These are phyloP conservation scores for Coreius guichenoti DNA, from an alignment of 2,797 vertebrate species.

Conservation along the genomic window DNA sequence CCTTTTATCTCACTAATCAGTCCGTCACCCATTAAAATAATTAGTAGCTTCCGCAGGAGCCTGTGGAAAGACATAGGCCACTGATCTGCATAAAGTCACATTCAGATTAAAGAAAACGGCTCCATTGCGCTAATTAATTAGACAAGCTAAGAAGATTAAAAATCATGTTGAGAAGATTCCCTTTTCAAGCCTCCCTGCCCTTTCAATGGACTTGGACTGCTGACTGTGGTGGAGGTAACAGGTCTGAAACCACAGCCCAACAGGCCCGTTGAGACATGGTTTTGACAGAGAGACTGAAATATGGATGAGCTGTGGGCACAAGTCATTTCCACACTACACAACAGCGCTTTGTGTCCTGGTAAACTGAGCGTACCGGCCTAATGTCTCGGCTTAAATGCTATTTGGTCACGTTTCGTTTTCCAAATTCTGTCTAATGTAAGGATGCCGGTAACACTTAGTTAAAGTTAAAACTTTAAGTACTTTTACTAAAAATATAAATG, in stretches of 20 bases:
- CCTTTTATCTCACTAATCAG: conserved; percentile 54
- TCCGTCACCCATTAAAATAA: conserved; percentile 48
- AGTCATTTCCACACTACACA: conserved; percentile 31
- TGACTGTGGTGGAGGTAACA: conserved; percentile 24
- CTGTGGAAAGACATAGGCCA: conserved; percentile 21
- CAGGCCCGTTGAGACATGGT: not conserved
- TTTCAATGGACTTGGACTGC: conserved; percentile 32
- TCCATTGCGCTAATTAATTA: conserved; percentile 55
- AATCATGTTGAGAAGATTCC: conserved; percentile 35
- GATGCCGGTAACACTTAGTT: not conserved
- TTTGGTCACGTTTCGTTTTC: not conserved
- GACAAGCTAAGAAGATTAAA: conserved; percentile 49
- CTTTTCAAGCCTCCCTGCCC: conserved; percentile 26
- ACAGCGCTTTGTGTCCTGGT: conserved; percentile 21
- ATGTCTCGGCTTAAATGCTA: not conserved
- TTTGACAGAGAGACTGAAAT: conserved; percentile 26
- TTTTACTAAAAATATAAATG: too few species aligned
- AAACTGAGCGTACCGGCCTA: not conserved
- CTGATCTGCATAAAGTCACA: conserved; percentile 40
- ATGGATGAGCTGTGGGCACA: conserved; percentile 34
- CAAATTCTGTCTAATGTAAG: not conserved
- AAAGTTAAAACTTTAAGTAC: too few species aligned
- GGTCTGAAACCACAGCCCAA: conserved; percentile 31
- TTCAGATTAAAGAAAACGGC: conserved; percentile 46
- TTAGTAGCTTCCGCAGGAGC: conserved; percentile 35